phyloP scores from a whole-genome alignment of 2,888 invertebrate species.

The Bombyx huttoni region DNA sequence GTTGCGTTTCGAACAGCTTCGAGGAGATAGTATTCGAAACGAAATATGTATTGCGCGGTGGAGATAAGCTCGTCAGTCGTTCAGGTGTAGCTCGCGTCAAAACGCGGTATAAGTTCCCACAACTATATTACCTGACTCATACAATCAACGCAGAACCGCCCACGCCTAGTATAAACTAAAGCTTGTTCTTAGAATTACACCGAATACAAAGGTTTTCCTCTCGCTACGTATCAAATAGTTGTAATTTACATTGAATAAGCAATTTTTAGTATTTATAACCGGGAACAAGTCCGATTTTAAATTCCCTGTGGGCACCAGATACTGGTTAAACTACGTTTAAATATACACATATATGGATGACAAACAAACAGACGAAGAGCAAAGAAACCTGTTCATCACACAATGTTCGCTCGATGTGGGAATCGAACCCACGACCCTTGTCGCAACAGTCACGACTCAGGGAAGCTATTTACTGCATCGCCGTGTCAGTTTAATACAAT shows the following conservation, averaged over 20 bases:
- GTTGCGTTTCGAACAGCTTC: conserved; percentile 24
- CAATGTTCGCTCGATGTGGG: too few relatives aligned
- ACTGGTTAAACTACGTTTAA: too few relatives aligned
- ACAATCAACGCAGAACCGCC: conserved; percentile 50
- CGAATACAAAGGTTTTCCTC: conserved; percentile 23
- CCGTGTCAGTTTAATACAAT: too few relatives aligned
- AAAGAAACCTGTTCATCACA: too few relatives aligned
- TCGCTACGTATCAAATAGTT: conserved; percentile 30
- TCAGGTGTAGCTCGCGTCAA: conserved; percentile 20
- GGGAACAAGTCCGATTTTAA: too few relatives aligned
- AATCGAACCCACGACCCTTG: too few relatives aligned
- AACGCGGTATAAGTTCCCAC: conserved; percentile 49
- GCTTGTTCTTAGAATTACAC: conserved; percentile 37
- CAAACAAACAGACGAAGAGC: too few relatives aligned
- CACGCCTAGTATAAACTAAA: conserved; percentile 43
- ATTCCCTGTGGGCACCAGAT: too few relatives aligned
- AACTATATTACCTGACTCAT: conserved; percentile 54
- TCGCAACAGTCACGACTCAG: too few relatives aligned
- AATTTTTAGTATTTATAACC: too few relatives aligned
- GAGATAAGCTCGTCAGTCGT: conserved; percentile 36
- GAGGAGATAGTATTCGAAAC: conserved; percentile 30
- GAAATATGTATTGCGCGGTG: conserved; percentile 31
- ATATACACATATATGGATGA: too few relatives aligned
- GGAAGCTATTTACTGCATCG: too few relatives aligned
- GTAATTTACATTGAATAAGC: conserved; percentile 4